phyloP scores from a whole-genome alignment of 2,888 invertebrate species.

The Callosobruchus maculatus region DNA sequence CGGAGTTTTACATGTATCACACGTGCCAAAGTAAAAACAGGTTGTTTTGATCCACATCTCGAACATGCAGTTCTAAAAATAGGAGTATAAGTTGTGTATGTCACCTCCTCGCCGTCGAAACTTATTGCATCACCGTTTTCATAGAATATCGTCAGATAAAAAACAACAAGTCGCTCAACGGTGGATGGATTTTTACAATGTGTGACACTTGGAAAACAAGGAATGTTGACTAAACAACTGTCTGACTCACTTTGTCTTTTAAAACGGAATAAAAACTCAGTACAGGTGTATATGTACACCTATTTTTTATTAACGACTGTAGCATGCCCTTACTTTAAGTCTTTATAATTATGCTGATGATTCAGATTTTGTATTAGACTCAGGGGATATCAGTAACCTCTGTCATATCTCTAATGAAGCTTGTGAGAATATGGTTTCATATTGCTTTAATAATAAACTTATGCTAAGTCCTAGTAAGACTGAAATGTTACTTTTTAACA shows the following conservation, averaged over 20 bases:
- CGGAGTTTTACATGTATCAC: not conserved
- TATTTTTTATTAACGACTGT: no score
- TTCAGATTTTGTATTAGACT: no score
- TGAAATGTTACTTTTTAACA: no score
- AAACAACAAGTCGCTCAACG: not conserved
- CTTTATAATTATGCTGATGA: no score
- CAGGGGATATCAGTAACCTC: no score
- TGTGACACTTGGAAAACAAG: not conserved
- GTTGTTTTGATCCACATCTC: not conserved
- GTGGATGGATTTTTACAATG: not conserved
- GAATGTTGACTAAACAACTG: not conserved
- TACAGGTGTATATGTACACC: no score
- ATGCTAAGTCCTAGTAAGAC: no score
- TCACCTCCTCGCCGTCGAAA: not conserved
- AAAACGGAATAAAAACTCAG: no score
- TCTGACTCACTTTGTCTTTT: not conserved
- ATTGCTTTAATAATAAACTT: no score
- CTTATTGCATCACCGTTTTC: not conserved
- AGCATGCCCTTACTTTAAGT: no score
- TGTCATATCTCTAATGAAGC: no score
- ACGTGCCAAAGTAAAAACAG: not conserved
- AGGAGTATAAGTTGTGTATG: not conserved
- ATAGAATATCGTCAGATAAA: not conserved
- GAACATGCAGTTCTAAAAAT: not conserved
- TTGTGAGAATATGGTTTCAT: no score